Base-by-base conservation (phyloP, 92 coral and sea anemone species). In the Zoanthus sociatus region DNA sequence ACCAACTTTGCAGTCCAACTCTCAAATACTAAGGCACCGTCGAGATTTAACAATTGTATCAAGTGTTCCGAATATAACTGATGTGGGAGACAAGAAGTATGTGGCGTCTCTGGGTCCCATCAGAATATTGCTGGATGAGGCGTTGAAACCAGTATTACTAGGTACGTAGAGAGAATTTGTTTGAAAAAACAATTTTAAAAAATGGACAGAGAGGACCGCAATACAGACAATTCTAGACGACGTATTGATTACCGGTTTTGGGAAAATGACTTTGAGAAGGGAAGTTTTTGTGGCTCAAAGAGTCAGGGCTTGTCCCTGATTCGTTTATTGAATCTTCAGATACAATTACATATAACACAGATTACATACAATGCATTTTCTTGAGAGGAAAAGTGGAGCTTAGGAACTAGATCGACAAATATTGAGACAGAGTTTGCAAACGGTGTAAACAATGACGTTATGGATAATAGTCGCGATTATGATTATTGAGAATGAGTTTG, bases 91-190 rank as follows among this genome's bases (percentile, higher is more conserved):
- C 75, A 81, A 45, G 85, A 64, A 66, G 7, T 81, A 81, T 4
- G 47, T 67, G 60, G 58, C 85, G 46, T 81, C 75, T 26, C 45
- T 81, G 61, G 85, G 85, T 8, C 85, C 85, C 0, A 66, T 81
- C 44, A 75, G 85, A 8, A 81, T 81, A 81, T 16, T 81, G 20
- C 75, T 81, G 1, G 63, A 81, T 17, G 47, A 81, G 31, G 85
- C 63, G 6, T 0, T 20, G 20, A 47, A 37, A 48, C 85, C 85
- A 13, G 75, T 66, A 15, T 17, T 78, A 60, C 71, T 26, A 32
- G 83, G 83, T 78, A 58, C 17, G 83, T 51, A 26, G 6, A 31
- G 8, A 17, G 17, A 1, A 20, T 32, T 31, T 4, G 21, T 18
- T 6, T 14, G 11, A 33, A 18, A 8, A 16, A 21, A 17, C 7